These are phyloP conservation scores for Tinea trinotella DNA, from an alignment of 2,888 invertebrate genomes.

Conservation along the genomic window DNA sequence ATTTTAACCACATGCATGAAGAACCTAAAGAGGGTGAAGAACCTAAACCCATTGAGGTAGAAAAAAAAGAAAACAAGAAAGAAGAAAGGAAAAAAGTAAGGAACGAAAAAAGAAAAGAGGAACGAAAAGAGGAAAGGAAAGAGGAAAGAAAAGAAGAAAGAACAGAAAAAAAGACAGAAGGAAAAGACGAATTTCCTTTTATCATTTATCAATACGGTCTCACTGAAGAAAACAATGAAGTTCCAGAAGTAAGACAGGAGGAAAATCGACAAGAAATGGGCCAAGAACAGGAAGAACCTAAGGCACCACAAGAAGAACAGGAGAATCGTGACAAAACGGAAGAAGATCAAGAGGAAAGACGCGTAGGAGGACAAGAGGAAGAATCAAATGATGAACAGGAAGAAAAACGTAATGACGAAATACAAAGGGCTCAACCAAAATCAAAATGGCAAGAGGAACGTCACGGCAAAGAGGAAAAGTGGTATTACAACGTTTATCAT, in stretches of 20 bases:
- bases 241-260: constrained; percentile 15
- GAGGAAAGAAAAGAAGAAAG: background rate
- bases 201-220: constrained; percentile 15
- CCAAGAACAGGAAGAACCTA: background rate
- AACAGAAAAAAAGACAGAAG: background rate
- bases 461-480: constrained; percentile 1
- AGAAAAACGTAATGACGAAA: constrained; percentile 12
- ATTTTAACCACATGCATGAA: constrained; percentile 15
- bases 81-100: background rate
- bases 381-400: constrained; percentile 22
- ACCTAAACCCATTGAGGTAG: background rate
- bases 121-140: background rate
- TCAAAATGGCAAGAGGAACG: background rate
- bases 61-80: background rate
- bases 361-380: constrained; percentile 19
- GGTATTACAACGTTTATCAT: background rate
- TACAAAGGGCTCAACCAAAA: background rate
- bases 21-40: background rate
- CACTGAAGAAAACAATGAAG: background rate
- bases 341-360: background rate
- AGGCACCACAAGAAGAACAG: constrained; percentile 21
- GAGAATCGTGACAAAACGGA: constrained; percentile 14
- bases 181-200: background rate
- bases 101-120: background rate
- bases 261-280: background rate